These are phyloP conservation scores for Sebastes elongatus DNA, from an alignment of 2,797 vertebrate genomes.

Conservation along the genomic window DNA sequence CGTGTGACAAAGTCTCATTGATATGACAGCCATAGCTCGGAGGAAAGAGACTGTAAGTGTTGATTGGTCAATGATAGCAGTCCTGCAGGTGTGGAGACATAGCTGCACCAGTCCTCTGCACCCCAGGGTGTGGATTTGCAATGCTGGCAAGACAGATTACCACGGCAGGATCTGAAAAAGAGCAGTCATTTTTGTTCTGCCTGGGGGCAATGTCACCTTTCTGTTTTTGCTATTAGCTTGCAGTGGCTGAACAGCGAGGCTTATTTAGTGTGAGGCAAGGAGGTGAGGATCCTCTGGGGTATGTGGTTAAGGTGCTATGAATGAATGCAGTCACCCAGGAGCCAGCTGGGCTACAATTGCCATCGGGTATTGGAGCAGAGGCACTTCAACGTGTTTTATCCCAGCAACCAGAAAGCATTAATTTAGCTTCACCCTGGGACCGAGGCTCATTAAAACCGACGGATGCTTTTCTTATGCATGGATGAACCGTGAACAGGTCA, in stretches of 20 bases:
- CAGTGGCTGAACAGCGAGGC: slow-evolving; percentile 39
- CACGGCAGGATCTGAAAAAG: slow-evolving; percentile 26
- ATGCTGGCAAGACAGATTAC: slow-evolving; percentile 55
- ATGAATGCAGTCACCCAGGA: slow-evolving; percentile 40
- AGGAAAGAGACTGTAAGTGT: background rate
- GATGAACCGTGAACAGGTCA: slow-evolving; percentile 23
- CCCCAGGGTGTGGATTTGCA: slow-evolving; percentile 31
- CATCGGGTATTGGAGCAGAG: background rate
- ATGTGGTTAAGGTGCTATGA: slow-evolving; percentile 50
- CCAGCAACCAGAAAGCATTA: slow-evolving; percentile 2
- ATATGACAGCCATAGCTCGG: background rate
- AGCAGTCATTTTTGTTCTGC: slow-evolving; percentile 16
- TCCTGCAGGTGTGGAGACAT: slow-evolving; percentile 13
- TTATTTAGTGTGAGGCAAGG: slow-evolving; percentile 55
- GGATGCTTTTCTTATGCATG: background rate
- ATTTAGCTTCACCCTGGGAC: background rate
- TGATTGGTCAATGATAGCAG: slow-evolving; percentile 43
- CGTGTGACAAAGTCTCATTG: background rate
- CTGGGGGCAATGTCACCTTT: slow-evolving; percentile 44
- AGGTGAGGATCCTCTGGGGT: slow-evolving; percentile 47
- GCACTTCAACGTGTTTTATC: background rate
- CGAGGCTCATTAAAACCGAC: slow-evolving; percentile 14
- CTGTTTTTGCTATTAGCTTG: slow-evolving; percentile 46
- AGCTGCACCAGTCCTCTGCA: slow-evolving; percentile 14
- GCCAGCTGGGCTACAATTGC: slow-evolving; percentile 18